These are phyloP conservation scores for Heliconius hermathena DNA, from an alignment of 1,140 invertebrate genomes.

Conservation along the genomic window DNA sequence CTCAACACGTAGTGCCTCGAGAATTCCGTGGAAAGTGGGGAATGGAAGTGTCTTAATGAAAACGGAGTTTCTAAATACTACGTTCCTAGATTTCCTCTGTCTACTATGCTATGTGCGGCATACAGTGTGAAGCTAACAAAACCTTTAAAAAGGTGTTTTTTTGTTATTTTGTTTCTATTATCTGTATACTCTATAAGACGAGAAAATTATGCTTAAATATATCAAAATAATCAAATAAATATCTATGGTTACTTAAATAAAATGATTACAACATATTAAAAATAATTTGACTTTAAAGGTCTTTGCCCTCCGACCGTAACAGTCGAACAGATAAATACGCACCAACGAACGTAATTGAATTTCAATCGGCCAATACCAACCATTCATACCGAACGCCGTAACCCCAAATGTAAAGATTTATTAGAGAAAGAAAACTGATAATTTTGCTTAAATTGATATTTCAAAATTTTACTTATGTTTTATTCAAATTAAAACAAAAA, in stretches of 20 bases:
- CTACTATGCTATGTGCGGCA: no score
- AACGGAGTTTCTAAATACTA: no score
- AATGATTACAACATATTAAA: background rate
- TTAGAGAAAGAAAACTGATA: background rate
- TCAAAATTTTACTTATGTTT: background rate
- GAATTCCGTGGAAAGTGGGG: no score
- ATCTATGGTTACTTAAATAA: background rate
- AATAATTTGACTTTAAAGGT: background rate
- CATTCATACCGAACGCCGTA: slow-evolving; percentile 6
- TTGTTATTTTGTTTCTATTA: no score
- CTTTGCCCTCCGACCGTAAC: background rate
- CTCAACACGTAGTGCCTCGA: no score
- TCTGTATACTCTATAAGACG: no score
- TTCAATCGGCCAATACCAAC: slow-evolving; percentile 27
- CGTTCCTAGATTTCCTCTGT: no score
- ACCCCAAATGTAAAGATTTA: background rate
- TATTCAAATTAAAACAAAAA: background rate
- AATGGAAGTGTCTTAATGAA: no score
- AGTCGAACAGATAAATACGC: slow-evolving; percentile 20
- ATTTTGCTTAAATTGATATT: background rate
- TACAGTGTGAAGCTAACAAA: no score
- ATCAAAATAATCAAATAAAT: background rate
- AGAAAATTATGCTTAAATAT: no score
- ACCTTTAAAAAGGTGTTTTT: no score
- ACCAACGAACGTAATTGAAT: slow-evolving; percentile 31